A percentile compares a stretch with the other conserved stretches of the same genome.
These are phyloP conservation scores for Neolamprologus toae DNA, from an alignment of 2,113 vertebrate genomes.

Conservation along the genomic window DNA sequence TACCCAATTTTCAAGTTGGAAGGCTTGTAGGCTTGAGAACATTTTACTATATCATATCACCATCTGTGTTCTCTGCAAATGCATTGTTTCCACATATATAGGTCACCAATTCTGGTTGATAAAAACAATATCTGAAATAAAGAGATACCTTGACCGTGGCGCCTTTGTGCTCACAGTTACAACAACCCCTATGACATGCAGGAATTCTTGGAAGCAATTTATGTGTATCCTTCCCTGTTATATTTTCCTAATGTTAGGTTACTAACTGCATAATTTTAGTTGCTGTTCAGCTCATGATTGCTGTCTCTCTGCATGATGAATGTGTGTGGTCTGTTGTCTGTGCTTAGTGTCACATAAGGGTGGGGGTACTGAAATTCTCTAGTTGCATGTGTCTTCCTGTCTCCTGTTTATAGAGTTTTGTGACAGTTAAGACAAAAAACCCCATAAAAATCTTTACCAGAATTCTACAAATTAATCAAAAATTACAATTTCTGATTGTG, in stretches of 20 bases:
- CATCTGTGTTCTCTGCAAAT: background rate
- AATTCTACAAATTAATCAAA: background rate
- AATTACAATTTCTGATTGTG: background rate
- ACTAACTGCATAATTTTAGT: conserved; percentile 38
- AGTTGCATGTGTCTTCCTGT: conserved; percentile 18
- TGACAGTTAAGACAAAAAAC: background rate
- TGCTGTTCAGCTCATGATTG: conserved; percentile 33
- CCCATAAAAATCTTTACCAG: background rate
- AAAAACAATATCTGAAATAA: background rate
- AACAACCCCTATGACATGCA: background rate
- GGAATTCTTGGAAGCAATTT: background rate
- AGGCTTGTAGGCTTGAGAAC: background rate
- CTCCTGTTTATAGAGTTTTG: conserved; percentile 12
- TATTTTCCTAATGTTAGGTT: conserved; percentile 45
- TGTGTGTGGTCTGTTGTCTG: conserved; percentile 45
- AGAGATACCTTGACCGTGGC: background rate
- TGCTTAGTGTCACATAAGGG: conserved; percentile 15
- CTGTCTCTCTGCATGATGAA: conserved; percentile 2
- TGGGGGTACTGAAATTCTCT: conserved; percentile 16
- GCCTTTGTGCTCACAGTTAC: background rate
- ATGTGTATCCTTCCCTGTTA: background rate
- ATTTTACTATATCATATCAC: background rate
- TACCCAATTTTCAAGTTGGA: background rate
- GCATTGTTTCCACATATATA: background rate
- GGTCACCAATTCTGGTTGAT: background rate